phyloP scores from a whole-genome alignment of 2,113 vertebrate genomes.

The Pluvianellus socialis region DNA sequence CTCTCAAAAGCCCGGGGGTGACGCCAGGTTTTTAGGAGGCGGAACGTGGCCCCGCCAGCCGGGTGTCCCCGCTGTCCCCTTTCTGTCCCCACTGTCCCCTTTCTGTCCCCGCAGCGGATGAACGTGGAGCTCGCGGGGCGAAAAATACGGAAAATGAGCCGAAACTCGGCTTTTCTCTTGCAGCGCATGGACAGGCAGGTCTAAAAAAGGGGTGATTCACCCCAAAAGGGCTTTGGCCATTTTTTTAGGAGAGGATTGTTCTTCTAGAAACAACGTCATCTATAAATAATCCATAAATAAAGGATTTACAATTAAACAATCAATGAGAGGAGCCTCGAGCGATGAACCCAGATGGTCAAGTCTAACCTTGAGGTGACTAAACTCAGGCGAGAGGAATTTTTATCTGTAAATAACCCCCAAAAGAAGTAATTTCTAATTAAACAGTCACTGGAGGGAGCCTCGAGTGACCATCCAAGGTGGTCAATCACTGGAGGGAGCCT shows the following conservation, averaged over 20 bases:
- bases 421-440: neutral
- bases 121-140: accelerated
- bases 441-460: no score
- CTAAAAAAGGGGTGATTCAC: neutral
- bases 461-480: no score
- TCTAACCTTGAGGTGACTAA: neutral
- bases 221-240: neutral
- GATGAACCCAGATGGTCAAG: neutral
- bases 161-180: accelerated
- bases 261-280: no score
- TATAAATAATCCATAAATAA: neutral
- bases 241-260: neutral
- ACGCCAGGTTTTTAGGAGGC: neutral
- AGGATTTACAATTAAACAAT: neutral
- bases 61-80: accelerated
- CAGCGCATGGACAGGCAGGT: no score
- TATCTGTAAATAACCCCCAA: neutral
- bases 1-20: neutral
- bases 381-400: no score
- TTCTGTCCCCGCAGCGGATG: accelerated
- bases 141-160: neutral
- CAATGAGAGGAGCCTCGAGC: no score
- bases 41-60: accelerated
- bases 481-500: no score
- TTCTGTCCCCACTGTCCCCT: accelerated